phyloP scores from a whole-genome alignment of 2,888 invertebrate species.

The Emmelina monodactyla region DNA sequence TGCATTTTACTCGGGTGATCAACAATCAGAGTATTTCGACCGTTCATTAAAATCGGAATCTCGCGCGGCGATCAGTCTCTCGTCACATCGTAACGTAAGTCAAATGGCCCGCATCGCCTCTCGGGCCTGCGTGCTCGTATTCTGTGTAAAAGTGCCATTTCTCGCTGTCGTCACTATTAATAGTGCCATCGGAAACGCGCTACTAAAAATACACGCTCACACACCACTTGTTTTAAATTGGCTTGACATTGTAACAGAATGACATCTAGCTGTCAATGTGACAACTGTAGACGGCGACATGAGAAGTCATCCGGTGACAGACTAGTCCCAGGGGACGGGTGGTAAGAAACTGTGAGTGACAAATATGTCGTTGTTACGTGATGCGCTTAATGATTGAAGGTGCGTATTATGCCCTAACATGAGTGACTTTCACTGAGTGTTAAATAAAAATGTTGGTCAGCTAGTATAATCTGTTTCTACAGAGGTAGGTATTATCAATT shows the following conservation, averaged over 20 bases:
- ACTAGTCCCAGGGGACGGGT: not conserved
- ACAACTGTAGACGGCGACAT: constrained; percentile 27
- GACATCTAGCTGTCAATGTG: constrained; percentile 15
- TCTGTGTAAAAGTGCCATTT: constrained; percentile 1
- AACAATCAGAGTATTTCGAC: too few relatives aligned
- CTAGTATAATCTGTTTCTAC: too few relatives aligned
- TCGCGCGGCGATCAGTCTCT: not conserved
- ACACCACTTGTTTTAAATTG: constrained; percentile 27
- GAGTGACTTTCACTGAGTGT: too few relatives aligned
- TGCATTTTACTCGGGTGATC: too few relatives aligned
- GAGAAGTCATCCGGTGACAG: not conserved
- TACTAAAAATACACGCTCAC: constrained; percentile 20
- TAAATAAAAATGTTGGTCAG: too few relatives aligned
- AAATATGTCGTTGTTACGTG: not conserved
- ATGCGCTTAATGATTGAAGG: too few relatives aligned
- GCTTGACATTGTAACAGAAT: constrained; percentile 15
- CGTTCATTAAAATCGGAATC: too few relatives aligned
- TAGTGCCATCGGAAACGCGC: constrained; percentile 16
- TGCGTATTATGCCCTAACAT: too few relatives aligned
- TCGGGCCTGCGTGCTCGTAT: too few relatives aligned
- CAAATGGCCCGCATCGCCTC: not conserved
- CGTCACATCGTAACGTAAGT: not conserved
- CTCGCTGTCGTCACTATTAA: not conserved
- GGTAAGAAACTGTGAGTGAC: not conserved
- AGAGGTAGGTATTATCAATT: too few relatives aligned